Conservation (phyloP, 2,797 vertebrate genomes). For the Labroides dimidiatus region DNA sequence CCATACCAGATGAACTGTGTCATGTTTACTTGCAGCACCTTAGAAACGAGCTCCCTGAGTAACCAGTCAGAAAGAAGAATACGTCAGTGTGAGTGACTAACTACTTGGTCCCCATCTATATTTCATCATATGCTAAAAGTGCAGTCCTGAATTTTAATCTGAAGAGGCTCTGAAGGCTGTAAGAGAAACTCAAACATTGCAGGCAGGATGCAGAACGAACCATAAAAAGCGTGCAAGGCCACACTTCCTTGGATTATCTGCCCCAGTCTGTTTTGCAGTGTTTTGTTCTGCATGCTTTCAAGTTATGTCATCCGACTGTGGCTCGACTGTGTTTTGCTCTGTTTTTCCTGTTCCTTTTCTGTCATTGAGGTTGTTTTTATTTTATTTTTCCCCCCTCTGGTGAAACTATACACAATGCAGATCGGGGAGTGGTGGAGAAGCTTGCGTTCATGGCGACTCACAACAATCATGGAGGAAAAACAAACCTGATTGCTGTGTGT, state of each 20-base stretch:
- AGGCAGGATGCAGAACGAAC: slow-evolving; percentile 8
- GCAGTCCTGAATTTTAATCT: neutral
- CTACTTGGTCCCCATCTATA: neutral
- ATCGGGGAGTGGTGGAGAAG: slow-evolving; percentile 31
- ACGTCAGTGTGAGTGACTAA: neutral
- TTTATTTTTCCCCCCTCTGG: neutral
- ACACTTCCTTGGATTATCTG: slow-evolving; percentile 21
- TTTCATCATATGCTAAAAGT: neutral
- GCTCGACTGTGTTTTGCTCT: slow-evolving; percentile 9
- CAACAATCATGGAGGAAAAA: slow-evolving; percentile 48
- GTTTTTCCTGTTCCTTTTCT: slow-evolving; percentile 53
- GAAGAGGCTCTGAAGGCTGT: neutral
- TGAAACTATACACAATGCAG: slow-evolving; percentile 31
- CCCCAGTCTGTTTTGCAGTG: slow-evolving; percentile 3
- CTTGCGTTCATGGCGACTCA: slow-evolving; percentile 29
- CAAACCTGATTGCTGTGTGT: slow-evolving; percentile 45
- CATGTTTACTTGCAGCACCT: slow-evolving; percentile 1
- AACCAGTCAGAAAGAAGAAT: slow-evolving; percentile 10
- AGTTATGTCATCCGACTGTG: slow-evolving; percentile 33
- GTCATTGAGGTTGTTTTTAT: neutral
- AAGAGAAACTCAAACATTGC: neutral
- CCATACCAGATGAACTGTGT: neutral
- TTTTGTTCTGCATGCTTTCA: slow-evolving; percentile 32
- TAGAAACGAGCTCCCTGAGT: neutral
- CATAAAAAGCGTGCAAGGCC: slow-evolving; percentile 7